Evolutionary conservation across 2,888 invertebrate species (phyloP).

Genomic region (Drosophila austrosaltans): DNA sequence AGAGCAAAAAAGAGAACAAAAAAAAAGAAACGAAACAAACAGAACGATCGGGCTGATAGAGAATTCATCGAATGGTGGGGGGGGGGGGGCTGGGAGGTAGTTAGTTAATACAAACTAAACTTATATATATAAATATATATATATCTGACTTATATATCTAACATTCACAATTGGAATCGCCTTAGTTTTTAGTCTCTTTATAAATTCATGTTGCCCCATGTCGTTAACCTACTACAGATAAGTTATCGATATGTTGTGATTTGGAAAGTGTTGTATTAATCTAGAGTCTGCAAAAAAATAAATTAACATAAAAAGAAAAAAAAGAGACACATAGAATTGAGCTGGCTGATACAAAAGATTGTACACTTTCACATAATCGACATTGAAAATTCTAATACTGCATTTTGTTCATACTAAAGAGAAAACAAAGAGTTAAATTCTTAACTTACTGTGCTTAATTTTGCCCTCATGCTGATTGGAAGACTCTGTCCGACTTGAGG

Average conservation of each 20-base stretch:
- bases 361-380: slow-evolving; percentile 13
- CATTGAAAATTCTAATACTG: neutral
- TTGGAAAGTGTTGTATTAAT: slow-evolving; percentile 81
- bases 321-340: slow-evolving; percentile 44
- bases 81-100: slow-evolving; percentile 22
- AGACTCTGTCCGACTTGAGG: slow-evolving; percentile 89
- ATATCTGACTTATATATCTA: slow-evolving; percentile 32
- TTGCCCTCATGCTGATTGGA: slow-evolving; percentile 90
- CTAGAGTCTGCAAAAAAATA: slow-evolving; percentile 79
- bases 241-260: slow-evolving; percentile 82
- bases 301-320: slow-evolving; percentile 54
- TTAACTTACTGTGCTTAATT: slow-evolving; percentile 87
- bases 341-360: slow-evolving; percentile 47
- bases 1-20: slow-evolving; percentile 45
- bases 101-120: slow-evolving; percentile 1
- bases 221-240: slow-evolving; percentile 76
- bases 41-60: slow-evolving; percentile 59
- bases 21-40: slow-evolving; percentile 51
- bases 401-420: neutral
- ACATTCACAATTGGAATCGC: slow-evolving; percentile 10
- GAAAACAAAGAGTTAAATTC: neutral
- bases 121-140: slow-evolving; percentile 19
- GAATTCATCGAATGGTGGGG: slow-evolving; percentile 49
- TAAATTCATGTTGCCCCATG: slow-evolving; percentile 41
- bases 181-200: slow-evolving; percentile 16